Conservation (phyloP, 2,888 invertebrate genomes). For the Dryobota labecula region DNA sequence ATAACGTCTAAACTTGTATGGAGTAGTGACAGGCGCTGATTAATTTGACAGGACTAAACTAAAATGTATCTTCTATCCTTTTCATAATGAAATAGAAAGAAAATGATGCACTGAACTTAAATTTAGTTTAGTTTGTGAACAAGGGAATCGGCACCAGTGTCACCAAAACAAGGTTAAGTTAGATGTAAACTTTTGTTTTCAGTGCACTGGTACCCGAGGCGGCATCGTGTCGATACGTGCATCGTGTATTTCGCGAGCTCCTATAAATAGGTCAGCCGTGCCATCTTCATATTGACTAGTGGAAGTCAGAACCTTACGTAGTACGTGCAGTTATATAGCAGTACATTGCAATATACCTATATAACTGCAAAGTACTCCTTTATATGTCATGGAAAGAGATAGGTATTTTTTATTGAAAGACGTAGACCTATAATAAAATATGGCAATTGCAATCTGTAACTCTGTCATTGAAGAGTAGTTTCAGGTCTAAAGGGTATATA, state of each 20-base stretch:
- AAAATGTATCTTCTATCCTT: no score
- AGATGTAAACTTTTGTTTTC: conserved; percentile 9
- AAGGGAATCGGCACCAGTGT: no score
- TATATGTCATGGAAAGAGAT: not conserved
- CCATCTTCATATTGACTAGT: conserved; percentile 67
- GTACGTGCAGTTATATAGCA: conserved; percentile 32
- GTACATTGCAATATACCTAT: not conserved
- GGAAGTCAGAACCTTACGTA: conserved; percentile 36
- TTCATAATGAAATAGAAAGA: no score
- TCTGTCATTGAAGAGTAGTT: not conserved
- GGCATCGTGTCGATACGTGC: conserved; percentile 59
- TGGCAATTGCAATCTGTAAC: not conserved
- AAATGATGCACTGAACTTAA: no score
- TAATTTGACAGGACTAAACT: no score
- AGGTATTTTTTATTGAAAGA: not conserved
- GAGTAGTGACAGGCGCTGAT: no score
- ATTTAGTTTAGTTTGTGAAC: no score
- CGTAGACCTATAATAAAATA: not conserved
- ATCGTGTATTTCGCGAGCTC: conserved; percentile 53
- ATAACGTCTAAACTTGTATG: no score
- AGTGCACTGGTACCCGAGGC: conserved; percentile 5
- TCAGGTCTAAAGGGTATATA: not conserved
- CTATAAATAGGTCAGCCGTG: conserved; percentile 63
- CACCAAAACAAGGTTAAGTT: conserved; percentile 1
- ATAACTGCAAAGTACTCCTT: no score